Percentiles rank a stretch among this genome's conserved stretches.
Evolutionary conservation across 2,888 invertebrate genomes (phyloP).

Genomic region (Acronicta alni): DNA sequence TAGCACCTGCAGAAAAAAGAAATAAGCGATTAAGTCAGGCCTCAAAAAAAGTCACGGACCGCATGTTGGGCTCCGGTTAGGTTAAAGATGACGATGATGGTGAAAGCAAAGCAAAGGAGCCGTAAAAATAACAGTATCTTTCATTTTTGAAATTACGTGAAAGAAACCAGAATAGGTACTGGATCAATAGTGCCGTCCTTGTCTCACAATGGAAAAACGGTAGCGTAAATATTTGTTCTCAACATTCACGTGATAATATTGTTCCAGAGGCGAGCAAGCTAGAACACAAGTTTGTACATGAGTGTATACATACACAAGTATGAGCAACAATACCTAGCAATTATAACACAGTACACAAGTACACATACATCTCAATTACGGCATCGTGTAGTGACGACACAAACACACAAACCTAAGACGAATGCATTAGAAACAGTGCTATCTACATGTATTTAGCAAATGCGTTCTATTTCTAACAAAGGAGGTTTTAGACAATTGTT

Average conservation of each 20-base stretch:
- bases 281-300: slow-evolving; percentile 3
- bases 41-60: too few relatives aligned
- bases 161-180: neutral
- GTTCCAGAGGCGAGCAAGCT: slow-evolving; percentile 8
- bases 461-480: slow-evolving; percentile 25
- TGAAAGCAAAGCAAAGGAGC: too few relatives aligned
- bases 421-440: slow-evolving; percentile 39
- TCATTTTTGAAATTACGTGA: neutral
- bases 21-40: too few relatives aligned
- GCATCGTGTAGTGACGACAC: slow-evolving; percentile 32
- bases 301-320: slow-evolving; percentile 21
- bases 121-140: too few relatives aligned
- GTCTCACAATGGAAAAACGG: neutral
- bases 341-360: slow-evolving; percentile 24
- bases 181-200: neutral
- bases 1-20: too few relatives aligned
- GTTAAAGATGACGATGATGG: too few relatives aligned
- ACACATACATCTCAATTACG: slow-evolving; percentile 43
- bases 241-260: slow-evolving; percentile 6
- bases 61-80: too few relatives aligned
- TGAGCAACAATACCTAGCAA: slow-evolving; percentile 13
- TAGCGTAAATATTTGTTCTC: neutral
- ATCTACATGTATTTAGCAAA: slow-evolving; percentile 9
- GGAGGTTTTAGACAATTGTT: neutral
- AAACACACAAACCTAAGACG: slow-evolving; percentile 36